Base-by-base conservation (phyloP, 2,888 invertebrate species). In the Noctua pronuba region DNA sequence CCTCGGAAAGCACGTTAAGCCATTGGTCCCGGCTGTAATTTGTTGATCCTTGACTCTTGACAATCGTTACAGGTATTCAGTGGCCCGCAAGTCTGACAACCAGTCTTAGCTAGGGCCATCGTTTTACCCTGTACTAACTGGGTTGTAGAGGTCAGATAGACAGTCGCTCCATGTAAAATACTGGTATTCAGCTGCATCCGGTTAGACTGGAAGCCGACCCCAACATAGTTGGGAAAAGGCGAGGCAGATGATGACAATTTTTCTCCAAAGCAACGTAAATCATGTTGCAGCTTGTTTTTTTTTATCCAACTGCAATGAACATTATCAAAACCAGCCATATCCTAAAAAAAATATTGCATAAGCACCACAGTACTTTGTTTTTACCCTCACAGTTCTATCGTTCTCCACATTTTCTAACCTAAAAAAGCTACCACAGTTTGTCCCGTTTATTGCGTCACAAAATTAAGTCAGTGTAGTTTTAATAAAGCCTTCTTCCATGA, bases 391-490 rank as follows among this genome's bases (percentile, higher is more conserved):
- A 28, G 21, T 35, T 62, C 21, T 10, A 35, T 35, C 35, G 1
- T 44, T 31, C 35, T 71, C 11, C 21, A 73, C 46, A 62, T 67
- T 73, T 77, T 49, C 49, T 52, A 35, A 69, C 46, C 24, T 24
- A 35, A 79, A 31, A 73, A 81, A 73, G 38, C 1, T 44, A 52
- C 41, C 31, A 66, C 18, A 65, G 31, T 35, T 66, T 62, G 58
- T 76, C 64, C 44, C 24, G 46, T 60, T 67, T 78, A 83, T 84
- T 35, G 76, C 74, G 49, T 66, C 65, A 75, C 64, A 55, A 86
- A 79, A 83, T 83, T 72, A 79, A 86, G 64, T 74, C 79, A 35
- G 58, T 76, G 46, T 74, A 79, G 82, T 80, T 82, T 82, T 84
- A 82, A 84, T 88, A 79, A 77, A 66, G 68, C 80, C 52, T 46